Evolutionary conservation across 2,797 vertebrate genomes (phyloP).

Genomic region (Sebastes kiyomatsui): DNA sequence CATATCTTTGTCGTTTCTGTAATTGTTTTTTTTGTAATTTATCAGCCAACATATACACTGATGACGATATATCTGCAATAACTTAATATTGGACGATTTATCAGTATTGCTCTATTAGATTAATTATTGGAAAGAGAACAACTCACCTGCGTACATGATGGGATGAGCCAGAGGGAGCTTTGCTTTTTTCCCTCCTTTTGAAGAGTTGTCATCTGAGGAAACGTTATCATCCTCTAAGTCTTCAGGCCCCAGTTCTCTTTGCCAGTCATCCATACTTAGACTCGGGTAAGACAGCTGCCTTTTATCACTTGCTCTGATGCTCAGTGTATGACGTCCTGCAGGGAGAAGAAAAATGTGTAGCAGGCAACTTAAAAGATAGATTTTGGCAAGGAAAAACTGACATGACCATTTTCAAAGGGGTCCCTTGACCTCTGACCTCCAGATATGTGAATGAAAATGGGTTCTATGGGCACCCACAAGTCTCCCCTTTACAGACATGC

Average conservation of each 20-base stretch:
- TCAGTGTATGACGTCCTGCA: neutral
- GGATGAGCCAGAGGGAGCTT: constrained; percentile 18
- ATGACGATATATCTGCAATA: too few relatives aligned
- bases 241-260: constrained; percentile 3
- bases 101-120: too few relatives aligned
- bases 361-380: neutral
- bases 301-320: neutral
- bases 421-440: too few relatives aligned
- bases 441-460: too few relatives aligned
- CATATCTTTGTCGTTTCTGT: too few relatives aligned
- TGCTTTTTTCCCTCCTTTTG: neutral
- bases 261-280: constrained; percentile 69
- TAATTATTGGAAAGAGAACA: neutral
- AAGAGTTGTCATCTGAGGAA: neutral
- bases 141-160: constrained; percentile 40
- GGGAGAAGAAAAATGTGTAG: neutral
- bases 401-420: too few relatives aligned
- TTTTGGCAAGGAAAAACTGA: too few relatives aligned
- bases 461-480: too few relatives aligned
- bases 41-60: too few relatives aligned
- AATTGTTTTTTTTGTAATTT: too few relatives aligned
- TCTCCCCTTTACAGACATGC: too few relatives aligned
- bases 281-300: neutral
- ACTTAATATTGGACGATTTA: too few relatives aligned
- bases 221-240: neutral